Evolutionary conservation across 1,140 invertebrate species (phyloP).

Genomic region (Belonocnema kinseyi): DNA sequence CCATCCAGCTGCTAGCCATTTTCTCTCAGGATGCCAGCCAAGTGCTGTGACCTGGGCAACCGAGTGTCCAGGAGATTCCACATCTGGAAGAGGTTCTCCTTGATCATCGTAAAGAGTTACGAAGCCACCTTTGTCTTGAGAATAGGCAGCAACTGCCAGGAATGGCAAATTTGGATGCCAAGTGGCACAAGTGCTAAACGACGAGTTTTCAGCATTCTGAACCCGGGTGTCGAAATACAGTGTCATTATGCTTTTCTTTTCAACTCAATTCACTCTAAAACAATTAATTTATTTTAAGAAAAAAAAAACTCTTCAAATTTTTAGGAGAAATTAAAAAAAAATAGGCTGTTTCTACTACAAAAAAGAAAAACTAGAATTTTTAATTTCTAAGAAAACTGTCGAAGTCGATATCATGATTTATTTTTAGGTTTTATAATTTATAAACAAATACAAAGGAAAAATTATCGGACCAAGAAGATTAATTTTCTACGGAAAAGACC

Average conservation of each 20-base stretch:
- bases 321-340: too few relatives aligned
- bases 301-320: too few relatives aligned
- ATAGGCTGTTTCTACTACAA: too few relatives aligned
- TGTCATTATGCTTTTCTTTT: slow-evolving; percentile 76
- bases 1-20: slow-evolving; percentile 90
- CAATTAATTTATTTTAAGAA: too few relatives aligned
- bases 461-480: too few relatives aligned
- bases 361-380: too few relatives aligned
- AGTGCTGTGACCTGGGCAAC: slow-evolving; percentile 87
- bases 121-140: slow-evolving; percentile 90
- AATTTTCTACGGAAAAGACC: too few relatives aligned
- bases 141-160: slow-evolving; percentile 90
- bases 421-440: too few relatives aligned
- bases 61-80: slow-evolving; percentile 84
- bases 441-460: too few relatives aligned
- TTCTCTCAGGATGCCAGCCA: slow-evolving; percentile 92
- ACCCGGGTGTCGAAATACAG: slow-evolving; percentile 86
- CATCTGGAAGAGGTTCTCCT: slow-evolving; percentile 87
- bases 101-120: slow-evolving; percentile 93
- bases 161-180: slow-evolving; percentile 89
- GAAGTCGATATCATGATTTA: too few relatives aligned
- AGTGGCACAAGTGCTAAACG: slow-evolving; percentile 84
- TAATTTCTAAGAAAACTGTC: too few relatives aligned
- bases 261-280: background rate
- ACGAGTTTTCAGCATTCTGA: slow-evolving; percentile 80